Evolutionary conservation across 1,140 invertebrate genomes (phyloP), one percentile per base, ranked within the genome.

Genomic region (Akabosia matsudoensis): DNA sequence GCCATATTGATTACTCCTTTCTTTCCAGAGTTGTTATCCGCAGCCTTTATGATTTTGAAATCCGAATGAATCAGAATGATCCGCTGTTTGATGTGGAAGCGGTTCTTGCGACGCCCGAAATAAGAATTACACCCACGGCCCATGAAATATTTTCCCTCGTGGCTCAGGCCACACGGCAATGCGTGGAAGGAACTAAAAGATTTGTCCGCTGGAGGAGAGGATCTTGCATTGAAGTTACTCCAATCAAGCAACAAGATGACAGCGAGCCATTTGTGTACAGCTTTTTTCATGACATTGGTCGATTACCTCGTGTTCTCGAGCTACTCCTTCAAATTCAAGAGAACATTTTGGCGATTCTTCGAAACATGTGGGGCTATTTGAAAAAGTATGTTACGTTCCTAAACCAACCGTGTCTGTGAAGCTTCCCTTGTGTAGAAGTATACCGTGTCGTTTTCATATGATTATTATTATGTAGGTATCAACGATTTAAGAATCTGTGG

Each of bases 131-230:
- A 61, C 93, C 94, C 0, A 89, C 90, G 0, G 86, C 90, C 0
- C 85, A 88, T 52, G 93, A 95, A 83, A 88, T 94, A 28, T 91
- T 91, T 80, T 92, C 91, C 78, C 90, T 91, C 1, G 89, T 93
- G 16, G 83, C 90, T 22, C 86, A 88, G 26, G 87, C 89, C 24
- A 75, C 79, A 33, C 76, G 85, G 34, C 85, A 87, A 76, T 86
- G 86, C 83, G 84, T 86, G 28, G 85, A 86, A 74, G 84, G 84
- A 78, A 83, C 93, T 1, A 92, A 91, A 82, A 80, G 85, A 4
- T 93, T 96, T 84, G 87, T 91, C 0, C 89, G 94, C 10, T 96
- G 94, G 94, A 92, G 93, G 90, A 86, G 90, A 77, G 89, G 90
- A n/a, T 92, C 91, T 14, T 96, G 94, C 83, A 82, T 92, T 0